Conservation (phyloP, 2,797 vertebrate species). For the Pterois miles region DNA sequence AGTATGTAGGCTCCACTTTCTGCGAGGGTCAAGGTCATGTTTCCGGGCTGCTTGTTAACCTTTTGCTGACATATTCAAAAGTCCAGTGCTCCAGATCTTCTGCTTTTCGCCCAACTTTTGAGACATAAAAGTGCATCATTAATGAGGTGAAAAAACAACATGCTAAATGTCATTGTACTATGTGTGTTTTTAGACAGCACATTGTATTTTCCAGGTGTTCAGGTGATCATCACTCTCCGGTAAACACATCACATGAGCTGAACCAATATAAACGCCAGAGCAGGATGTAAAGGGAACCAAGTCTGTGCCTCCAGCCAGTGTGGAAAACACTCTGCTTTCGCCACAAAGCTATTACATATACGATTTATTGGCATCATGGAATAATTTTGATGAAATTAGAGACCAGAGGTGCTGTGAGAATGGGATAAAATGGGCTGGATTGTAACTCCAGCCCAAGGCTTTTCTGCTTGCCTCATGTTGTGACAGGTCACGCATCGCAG, state of each 20-base stretch:
- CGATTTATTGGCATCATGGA: slow-evolving; percentile 44
- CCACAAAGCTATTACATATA: slow-evolving; percentile 32
- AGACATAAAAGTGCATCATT: neutral
- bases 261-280: slow-evolving; percentile 18
- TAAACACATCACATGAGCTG: slow-evolving; percentile 11
- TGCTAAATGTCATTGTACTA: neutral
- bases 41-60: neutral
- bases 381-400: slow-evolving; percentile 53
- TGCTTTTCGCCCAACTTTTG: neutral
- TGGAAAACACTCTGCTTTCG: slow-evolving; percentile 9
- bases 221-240: slow-evolving; percentile 10
- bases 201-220: neutral
- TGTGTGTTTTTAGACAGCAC: neutral
- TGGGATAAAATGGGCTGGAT: slow-evolving; percentile 34
- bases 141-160: neutral
- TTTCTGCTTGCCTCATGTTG: slow-evolving; percentile 40
- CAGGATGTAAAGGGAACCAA: slow-evolving; percentile 27
- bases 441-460: slow-evolving; percentile 45
- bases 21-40: neutral
- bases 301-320: slow-evolving; percentile 12
- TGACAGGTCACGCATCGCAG: slow-evolving; percentile 51
- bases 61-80: neutral
- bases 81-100: neutral
- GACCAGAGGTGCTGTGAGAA: slow-evolving; percentile 40
- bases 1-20: neutral